Evolutionary conservation across 2,797 vertebrate genomes (phyloP), one percentile per base, ranked within the genome.

Genomic region (Ataeniobius toweri): DNA sequence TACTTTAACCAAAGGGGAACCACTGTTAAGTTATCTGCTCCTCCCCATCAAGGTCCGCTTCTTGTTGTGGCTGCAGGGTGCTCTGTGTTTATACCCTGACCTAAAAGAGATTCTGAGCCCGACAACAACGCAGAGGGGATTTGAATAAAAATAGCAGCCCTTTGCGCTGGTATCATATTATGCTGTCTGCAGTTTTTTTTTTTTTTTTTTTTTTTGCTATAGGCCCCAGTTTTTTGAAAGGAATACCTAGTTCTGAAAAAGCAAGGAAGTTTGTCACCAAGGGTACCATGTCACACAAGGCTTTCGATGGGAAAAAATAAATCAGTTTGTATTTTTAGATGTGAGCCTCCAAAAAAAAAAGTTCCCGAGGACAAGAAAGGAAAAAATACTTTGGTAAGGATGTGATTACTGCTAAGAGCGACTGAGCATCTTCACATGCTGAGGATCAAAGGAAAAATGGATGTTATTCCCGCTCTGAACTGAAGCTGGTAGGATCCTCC

Each of bases 71-170:
- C 89, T 89, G 71, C 69, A 20, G 88, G 90, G 84, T 3, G 50
- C 75, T 75, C 71, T 72, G 73, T 89, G 89, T 91, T 90, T 89
- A 90, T 89, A 90, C 79, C 77, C 79, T 16, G 1, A 63, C 81
- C 86, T 67, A 80, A 85, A 90, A 82, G 74, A 79, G 67, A 55
- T 85, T 91, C 61, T 71, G 80, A 88, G 84, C 78, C 75, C 68
- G 55, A 74, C 86, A 80, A 92, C 85, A 85, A 86, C 58, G 79
- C 83, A 85, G 82, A 85, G 82, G 74, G 78, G 82, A 83, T 83
- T 75, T 3, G 65, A 88, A 86, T 86, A 88, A 80, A 92, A 91
- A 89, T 90, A 91, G 88, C 79, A 81, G 81, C 79, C 77, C 78
- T 82, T 73, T 78, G 81, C 2, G 20, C 83, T 78, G 80, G 83